These are phyloP conservation scores for Phalanger gymnotis DNA, from an alignment of 2,797 vertebrate species.

Conservation along the genomic window DNA sequence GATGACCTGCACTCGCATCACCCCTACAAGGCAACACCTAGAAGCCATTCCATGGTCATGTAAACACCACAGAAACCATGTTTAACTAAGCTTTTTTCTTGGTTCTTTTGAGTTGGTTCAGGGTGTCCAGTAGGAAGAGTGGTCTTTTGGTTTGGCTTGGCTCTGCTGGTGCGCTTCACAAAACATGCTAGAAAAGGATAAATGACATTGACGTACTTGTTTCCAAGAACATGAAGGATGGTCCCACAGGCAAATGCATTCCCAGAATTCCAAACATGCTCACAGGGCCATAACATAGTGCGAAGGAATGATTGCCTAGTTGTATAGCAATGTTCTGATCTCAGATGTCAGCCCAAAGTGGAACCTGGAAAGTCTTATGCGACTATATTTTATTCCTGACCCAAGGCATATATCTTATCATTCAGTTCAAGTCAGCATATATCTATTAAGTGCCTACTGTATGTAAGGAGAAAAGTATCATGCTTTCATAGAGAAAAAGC, in stretches of 20 bases:
- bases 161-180: not conserved
- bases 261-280: not conserved
- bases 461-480: not conserved
- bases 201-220: not conserved
- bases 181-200: not conserved
- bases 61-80: not conserved
- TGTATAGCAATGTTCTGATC: not conserved
- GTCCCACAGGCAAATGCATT: not conserved
- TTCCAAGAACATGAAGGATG: not conserved
- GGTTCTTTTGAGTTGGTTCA: not conserved
- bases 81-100: not conserved
- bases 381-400: not conserved
- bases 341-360: not conserved
- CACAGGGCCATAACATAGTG: not conserved
- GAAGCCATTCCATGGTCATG: not conserved
- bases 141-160: not conserved
- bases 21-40: not conserved
- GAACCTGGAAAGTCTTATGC: not conserved
- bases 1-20: not conserved
- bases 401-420: not conserved
- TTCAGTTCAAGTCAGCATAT: not conserved
- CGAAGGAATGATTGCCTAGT: not conserved
- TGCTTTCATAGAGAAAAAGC: not conserved
- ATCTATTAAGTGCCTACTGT: not conserved
- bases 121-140: not conserved